A percentile compares a stretch with the other conserved stretches of the same genome.
Evolutionary conservation across 2,888 invertebrate species (phyloP).

Genomic region (Hololepta plana): DNA sequence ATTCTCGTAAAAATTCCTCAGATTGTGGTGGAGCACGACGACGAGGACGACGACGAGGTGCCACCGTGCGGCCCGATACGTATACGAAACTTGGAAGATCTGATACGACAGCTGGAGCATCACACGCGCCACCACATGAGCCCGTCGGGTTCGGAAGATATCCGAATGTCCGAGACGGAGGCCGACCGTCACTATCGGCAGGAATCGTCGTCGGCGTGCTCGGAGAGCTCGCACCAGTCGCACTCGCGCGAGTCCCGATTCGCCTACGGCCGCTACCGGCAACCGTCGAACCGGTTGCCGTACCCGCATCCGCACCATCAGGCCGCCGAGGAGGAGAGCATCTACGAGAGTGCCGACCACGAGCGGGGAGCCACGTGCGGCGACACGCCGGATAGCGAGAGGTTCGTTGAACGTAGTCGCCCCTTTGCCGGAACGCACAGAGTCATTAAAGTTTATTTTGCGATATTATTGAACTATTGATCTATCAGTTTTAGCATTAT

Average conservation of each 20-base stretch:
- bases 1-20: constrained; percentile 9
- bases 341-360: constrained; percentile 72
- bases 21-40: constrained; percentile 31
- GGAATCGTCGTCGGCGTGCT: constrained; percentile 54
- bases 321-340: constrained; percentile 64
- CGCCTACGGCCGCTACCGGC: constrained; percentile 44
- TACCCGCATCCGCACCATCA: constrained; percentile 25
- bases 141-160: constrained; percentile 81
- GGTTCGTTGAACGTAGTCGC: constrained; percentile 46
- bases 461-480: no score
- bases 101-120: constrained; percentile 75
- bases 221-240: constrained; percentile 59
- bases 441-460: no score
- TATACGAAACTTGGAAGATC: constrained; percentile 79
- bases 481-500: no score
- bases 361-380: constrained; percentile 47
- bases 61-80: constrained; percentile 69
- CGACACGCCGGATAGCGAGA: constrained; percentile 77
- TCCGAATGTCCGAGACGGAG: constrained; percentile 76
- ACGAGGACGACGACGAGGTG: constrained; percentile 56
- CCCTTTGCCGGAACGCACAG: no score
- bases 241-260: constrained; percentile 55
- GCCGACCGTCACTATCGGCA: constrained; percentile 61
- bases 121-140: constrained; percentile 81
- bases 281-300: constrained; percentile 23